A percentile compares a stretch with the other conserved stretches of the same genome.
These are phyloP conservation scores for Blera fallax DNA, from an alignment of 2,888 invertebrate genomes.

Conservation along the genomic window DNA sequence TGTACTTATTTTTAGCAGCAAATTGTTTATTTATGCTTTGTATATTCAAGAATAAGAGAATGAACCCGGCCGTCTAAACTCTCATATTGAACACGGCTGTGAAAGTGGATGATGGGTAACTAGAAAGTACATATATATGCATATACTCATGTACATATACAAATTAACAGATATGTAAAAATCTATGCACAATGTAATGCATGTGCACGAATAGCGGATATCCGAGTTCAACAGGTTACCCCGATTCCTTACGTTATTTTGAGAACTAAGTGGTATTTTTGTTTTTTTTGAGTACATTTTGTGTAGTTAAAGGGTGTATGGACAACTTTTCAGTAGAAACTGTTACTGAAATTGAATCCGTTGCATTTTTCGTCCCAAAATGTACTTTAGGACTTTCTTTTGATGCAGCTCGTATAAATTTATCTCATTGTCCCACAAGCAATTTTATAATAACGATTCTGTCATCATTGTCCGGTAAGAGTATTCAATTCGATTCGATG, in stretches of 20 bases:
- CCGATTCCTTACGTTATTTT: neutral
- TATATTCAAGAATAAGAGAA: conserved; percentile 8
- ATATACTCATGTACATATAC: neutral
- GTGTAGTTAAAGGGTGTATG: neutral
- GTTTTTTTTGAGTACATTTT: neutral
- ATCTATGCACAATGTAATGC: neutral
- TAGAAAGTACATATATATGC: neutral
- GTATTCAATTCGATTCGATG: no score
- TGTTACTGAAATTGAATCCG: no score
- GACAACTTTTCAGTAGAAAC: no score
- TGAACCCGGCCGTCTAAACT: neutral
- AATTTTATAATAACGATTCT: no score
- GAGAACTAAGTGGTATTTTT: neutral
- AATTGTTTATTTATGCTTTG: conserved; percentile 23
- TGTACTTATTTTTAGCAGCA: conserved; percentile 39
- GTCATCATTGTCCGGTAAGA: no score
- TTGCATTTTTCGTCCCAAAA: no score
- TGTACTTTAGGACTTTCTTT: no score
- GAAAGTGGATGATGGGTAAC: neutral
- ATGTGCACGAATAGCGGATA: neutral
- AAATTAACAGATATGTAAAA: neutral
- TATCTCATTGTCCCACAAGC: no score
- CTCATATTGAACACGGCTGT: neutral
- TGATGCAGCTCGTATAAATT: no score
- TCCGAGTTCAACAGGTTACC: neutral